Base-by-base conservation (phyloP, 2,888 invertebrate species). In the Dusona sp. region DNA sequence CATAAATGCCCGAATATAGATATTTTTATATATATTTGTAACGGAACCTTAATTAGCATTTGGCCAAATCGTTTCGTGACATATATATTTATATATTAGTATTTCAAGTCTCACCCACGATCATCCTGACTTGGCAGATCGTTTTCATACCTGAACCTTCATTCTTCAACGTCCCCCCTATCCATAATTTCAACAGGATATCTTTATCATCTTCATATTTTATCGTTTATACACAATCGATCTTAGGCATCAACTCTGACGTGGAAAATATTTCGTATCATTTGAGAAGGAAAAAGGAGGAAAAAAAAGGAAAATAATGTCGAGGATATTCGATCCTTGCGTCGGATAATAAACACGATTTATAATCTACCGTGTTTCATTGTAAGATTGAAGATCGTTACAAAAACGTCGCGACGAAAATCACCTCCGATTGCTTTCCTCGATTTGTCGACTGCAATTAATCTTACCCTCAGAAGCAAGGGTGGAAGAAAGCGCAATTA, bases 401-500 rank as follows among this genome's bases (percentile, higher is more conserved):
- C 67, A 36, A 79, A 70, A 57, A 22, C 42, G 16, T 57, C 67
- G 36, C 78, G 61, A 78, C 68, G 78, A 81, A 84, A 84, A 86
- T 84, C 81, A 81, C 75, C 64, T 81, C 74, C 81, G 82, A 87
- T 89, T 84, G 84, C 73, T 77, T 64, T 51, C 61, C 88, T 80
- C 87, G 86, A 89, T 88, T 88, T 88, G 87, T 89, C 87, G 85
- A 73, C 79, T 38, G 70, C 85, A 83, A 87, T 89, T 89, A 88
- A 89, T 88, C 80, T 74, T 74, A 61, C 85, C 80, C 84, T 67
- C 36, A 57, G 68, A 65, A 79, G 42, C 45, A 75, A 85, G 84
- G 78, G 25, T 42, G 22, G 38, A 61, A 33, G 48, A 45, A 79
- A 70, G 57, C 42, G 22, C 42, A 51, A 61, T 75, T 80, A 70